Percentiles rank a stretch among this genome's conserved stretches.
phyloP scores from a whole-genome alignment of 2,113 vertebrate genomes.

The Pheucticus melanocephalus region DNA sequence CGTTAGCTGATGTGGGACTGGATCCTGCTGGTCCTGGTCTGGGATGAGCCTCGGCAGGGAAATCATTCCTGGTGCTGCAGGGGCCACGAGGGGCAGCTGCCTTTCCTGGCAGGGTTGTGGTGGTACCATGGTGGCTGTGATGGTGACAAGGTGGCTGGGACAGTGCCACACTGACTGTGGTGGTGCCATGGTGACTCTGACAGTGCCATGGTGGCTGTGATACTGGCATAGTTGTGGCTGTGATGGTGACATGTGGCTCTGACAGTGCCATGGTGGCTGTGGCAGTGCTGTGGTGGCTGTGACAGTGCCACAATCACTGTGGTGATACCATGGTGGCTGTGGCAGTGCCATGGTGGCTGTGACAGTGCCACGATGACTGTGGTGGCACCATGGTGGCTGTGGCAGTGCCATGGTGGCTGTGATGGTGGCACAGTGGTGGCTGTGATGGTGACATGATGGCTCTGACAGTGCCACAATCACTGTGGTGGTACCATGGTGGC shows the following conservation, averaged over 20 bases:
- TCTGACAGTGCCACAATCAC: fast-evolving
- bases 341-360: fast-evolving
- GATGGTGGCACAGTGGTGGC: fast-evolving
- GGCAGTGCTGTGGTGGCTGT: fast-evolving
- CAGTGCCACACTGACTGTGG: fast-evolving
- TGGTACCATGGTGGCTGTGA: fast-evolving
- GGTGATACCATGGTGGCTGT: fast-evolving
- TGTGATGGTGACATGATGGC: no score
- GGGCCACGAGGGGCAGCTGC: not conserved
- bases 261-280: fast-evolving
- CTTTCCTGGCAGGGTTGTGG: not conserved
- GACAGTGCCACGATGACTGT: no score
- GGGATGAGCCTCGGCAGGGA: not conserved
- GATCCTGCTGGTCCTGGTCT: not conserved
- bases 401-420: fast-evolving
- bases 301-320: fast-evolving
- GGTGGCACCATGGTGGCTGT: not conserved
- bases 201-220: fast-evolving
- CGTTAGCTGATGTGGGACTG: not conserved
- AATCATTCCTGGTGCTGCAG: not conserved
- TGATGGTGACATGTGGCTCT: no score
- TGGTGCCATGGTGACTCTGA: fast-evolving
- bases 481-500: fast-evolving
- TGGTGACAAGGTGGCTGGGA: no score
- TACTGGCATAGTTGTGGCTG: fast-evolving